Base-by-base conservation (phyloP, 2,888 invertebrate genomes). In the Noctua fimbriata region DNA sequence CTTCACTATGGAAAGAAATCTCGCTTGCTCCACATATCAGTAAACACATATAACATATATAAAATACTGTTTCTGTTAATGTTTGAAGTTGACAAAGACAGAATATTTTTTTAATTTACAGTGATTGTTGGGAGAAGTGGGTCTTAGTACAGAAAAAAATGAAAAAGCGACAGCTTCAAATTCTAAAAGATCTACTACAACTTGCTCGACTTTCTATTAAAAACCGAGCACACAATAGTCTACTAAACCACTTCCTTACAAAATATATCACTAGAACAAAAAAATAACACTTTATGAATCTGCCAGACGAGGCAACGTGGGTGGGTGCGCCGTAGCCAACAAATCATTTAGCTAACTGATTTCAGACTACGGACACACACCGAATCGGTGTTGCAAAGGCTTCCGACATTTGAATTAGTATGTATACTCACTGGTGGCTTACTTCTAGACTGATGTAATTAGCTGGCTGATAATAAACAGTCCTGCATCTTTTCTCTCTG, bases 271-370 rank as follows among this genome's bases (percentile, higher is more conserved):
- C 2, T 52, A 21, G 16, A 73, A 63, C 44, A 76, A 73, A 82
- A 88, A 77, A 87, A 78, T 73, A 78, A 70, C 67, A 28, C 55
- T 74, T 58, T 52, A 52, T 36, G 47, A 69, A 28, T 73, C 73
- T 88, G 85, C 79, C 87, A 78, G 49, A 18, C 47, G 67, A 55
- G 28, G 1, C 49, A 18, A 24, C 70, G 58, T 41, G 36, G 58
- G 36, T 80, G 28, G 52, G 47, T 3, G 47, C 9, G 9, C 16
- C 75, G 83, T 69, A 72, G 69, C 74, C 58, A 69, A 84, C 87
- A 65, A 65, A 82, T 84, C 86, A 86, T 78, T 69, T 81, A 72
- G 44, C 14, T 65, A 76, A 76, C 71, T 24, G 55, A 79, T 83
- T 55, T 49, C 10, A 69, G n/a, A 74, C 60, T 44, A 41, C 55